Evolutionary conservation across 2,113 vertebrate genomes (phyloP), one percentile per base, ranked within the genome.

Genomic region (Pycnonotus jocosus): DNA sequence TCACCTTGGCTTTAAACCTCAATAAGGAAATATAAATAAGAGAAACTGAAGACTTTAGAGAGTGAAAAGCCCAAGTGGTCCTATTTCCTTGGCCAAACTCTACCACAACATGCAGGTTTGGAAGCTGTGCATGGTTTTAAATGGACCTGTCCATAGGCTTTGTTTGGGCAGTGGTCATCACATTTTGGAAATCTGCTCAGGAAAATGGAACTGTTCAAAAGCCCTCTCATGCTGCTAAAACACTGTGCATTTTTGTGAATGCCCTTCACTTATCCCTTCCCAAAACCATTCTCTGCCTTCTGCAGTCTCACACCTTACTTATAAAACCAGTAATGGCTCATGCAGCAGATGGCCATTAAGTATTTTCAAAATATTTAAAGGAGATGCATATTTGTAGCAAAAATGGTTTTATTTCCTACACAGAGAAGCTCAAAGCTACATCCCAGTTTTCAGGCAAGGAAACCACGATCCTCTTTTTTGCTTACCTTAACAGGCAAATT

Each of bases 331-430:
- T 62, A 78, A 62, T 56, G 71, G 74, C 69, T 95, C 2, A 0
- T 66, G 19, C 15, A 8, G 85, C 90, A 94, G 90, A 90, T 88
- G 88, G 79, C 60, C 2, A 0, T 25, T 31, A 66, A 68, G 51
- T 81, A 86, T 96, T 96, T 95, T 77, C 91, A 90, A 93, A 96
- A 81, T 94, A 88, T 95, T 95, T 80, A 90, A 90, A 71, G 14
- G 58, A 83, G 60, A 70, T 70, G 56, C 45, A 12, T 78, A 79
- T 88, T 90, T 80, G 56, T 71, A 81, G 56, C 68, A 81, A 92
- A 88, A 71, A 70, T 20, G 12, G 37, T 23, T 85, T 90, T 62
- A 38, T 91, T 94, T 96, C 81, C 83, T 3, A 76, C 42, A 33
- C 11, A 37, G n/a, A 68, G 80, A 79, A 95, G 37, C 69, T 54